phyloP scores from a whole-genome alignment of 2,888 invertebrate species.

The Geophilus truncorum region DNA sequence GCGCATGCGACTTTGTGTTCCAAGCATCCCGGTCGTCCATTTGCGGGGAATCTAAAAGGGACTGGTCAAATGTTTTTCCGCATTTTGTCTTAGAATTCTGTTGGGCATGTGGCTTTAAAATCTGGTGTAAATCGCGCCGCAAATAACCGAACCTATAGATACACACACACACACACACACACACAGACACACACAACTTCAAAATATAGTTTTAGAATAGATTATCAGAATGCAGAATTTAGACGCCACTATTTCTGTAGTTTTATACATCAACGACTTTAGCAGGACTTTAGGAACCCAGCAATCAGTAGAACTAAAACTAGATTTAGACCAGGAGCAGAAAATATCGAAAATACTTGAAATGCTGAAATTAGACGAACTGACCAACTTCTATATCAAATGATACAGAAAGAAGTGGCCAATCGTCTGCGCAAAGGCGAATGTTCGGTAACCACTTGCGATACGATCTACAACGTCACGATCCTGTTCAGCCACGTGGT shows the following conservation, averaged over 20 bases:
- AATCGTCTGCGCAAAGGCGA: conserved; percentile 89
- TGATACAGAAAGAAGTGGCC: conserved; percentile 98
- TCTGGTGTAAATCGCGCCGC: no score
- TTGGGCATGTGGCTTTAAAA: no score
- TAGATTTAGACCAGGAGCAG: conserved; percentile 93
- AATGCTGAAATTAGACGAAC: conserved; percentile 94
- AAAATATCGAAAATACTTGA: conserved; percentile 93
- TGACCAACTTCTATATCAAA: conserved; percentile 92
- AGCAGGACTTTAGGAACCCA: conserved; percentile 78
- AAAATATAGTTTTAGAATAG: no score
- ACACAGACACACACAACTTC: no score
- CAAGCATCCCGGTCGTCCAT: no score
- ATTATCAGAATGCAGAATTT: conserved; percentile 75
- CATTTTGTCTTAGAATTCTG: no score
- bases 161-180: no score
- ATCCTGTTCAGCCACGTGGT: conserved; percentile 97
- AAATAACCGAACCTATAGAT: no score
- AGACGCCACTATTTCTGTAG: conserved; percentile 84
- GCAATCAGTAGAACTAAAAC: conserved; percentile 90
- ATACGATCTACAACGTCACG: conserved; percentile 95
- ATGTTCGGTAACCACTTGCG: conserved; percentile 92
- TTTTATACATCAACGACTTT: conserved; percentile 95
- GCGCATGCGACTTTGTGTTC: no score
- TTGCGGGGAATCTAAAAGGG: no score
- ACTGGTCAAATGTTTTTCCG: no score